Base-by-base conservation (phyloP, 2,888 invertebrate species). In the Andrena minutula region DNA sequence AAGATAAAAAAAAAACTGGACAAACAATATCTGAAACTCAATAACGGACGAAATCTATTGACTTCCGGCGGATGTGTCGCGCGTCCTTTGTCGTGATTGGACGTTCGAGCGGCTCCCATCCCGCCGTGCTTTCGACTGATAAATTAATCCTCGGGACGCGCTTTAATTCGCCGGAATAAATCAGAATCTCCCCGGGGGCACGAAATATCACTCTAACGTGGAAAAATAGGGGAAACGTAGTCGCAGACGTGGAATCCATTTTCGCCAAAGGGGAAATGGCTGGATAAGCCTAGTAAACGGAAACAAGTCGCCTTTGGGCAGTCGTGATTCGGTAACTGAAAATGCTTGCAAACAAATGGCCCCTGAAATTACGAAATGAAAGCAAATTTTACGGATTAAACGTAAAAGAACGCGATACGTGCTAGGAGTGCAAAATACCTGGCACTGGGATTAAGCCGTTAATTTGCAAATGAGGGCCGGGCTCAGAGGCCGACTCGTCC, bases 11-110 rank as follows among this genome's bases (percentile, higher is more conserved):
- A 47, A 26, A 64, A 58, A 26, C 12, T 32, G 58, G 16, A 16
- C 30, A 61, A 76, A 78, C 61, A 76, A 41, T 53, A 23, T 51
- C 65, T 28, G 32, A 30, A 58, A 64, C 32, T 56, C 64, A 65
- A 60, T 58, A 77, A 77, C 51, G 49, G 32, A 41, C 51, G 8
- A 35, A 71, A 47, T 77, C 66, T 66, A 78, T 66, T 53, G 66
- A 75, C 75, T 66, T 77, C 10, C 77, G 76, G 26, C 77, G 77
- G 77, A 75, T 75, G 64, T 32, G 49, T 65, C 75, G 77, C 35
- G 58, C 26, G 41, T 28, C 47, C 35, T 75, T 75, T 75, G 65
- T 65, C 49, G 51, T 26, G 56, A 56, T 56, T 56, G 23, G 28
- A 70, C 58, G 58, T 58, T 64, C 64, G 65, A 51, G 12, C 65